These are phyloP conservation scores for Pseudocheirus occidentalis DNA, from an alignment of 2,797 vertebrate species.

Conservation along the genomic window DNA sequence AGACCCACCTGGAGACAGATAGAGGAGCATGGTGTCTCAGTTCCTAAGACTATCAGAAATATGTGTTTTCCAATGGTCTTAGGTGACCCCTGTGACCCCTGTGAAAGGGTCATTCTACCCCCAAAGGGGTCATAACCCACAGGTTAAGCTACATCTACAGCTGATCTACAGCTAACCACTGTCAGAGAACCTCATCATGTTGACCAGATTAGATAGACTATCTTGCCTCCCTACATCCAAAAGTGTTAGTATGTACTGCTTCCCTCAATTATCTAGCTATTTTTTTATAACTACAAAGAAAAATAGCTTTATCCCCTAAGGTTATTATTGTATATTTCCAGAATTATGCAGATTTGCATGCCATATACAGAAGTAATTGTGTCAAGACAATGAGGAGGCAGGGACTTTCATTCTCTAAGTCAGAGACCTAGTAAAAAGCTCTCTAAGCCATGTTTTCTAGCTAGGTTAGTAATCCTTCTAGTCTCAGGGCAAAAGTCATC, in stretches of 20 bases:
- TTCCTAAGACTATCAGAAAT: too few relatives aligned
- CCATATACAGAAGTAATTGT: conserved; percentile 55
- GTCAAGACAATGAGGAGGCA: neutral
- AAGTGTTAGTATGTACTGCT: conserved; percentile 54
- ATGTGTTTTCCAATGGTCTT: too few relatives aligned
- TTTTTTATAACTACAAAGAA: conserved; percentile 63
- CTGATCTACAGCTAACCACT: conserved; percentile 39
- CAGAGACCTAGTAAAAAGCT: conserved; percentile 56
- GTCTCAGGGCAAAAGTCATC: conserved; percentile 48
- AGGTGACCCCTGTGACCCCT: too few relatives aligned
- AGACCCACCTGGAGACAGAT: too few relatives aligned
- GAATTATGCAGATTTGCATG: conserved; percentile 74
- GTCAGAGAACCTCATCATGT: conserved; percentile 19
- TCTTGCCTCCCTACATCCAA: conserved; percentile 76
- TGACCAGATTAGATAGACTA: conserved; percentile 63
- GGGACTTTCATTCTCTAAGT: conserved; percentile 23
- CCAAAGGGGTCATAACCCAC: too few relatives aligned
- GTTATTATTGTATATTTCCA: conserved; percentile 71
- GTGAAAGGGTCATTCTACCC: too few relatives aligned
- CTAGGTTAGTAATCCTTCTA: conserved; percentile 39
- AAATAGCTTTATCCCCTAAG: conserved; percentile 61
- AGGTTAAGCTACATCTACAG: too few relatives aligned
- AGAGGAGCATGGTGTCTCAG: too few relatives aligned
- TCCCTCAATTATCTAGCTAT: conserved; percentile 66
- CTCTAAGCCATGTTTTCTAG: conserved; percentile 23